Evolutionary conservation across 2,888 invertebrate species (phyloP), one percentile per base, ranked within the genome.

Genomic region (Dasysyrphus tricinctus): DNA sequence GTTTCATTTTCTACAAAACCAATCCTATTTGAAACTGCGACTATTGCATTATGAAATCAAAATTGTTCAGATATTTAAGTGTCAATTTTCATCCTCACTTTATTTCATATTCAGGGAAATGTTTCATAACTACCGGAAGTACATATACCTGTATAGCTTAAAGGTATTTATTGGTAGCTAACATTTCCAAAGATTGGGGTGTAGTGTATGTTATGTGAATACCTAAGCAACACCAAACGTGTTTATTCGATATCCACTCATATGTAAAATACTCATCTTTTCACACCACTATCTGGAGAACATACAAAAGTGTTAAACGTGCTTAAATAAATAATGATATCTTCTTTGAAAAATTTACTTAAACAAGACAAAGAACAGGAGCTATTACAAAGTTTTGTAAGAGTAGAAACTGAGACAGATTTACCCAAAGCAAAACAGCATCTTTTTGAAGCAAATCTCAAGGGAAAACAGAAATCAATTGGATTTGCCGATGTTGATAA

Each of bases 331-430:
- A 16, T 16, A 80, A 92, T 92, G 92, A 89, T 91, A 5, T 90
- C 93, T 88, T 94, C 93, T 47, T 93, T 94, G 49, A 93, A 93
- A 63, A 94, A 94, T 81, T 95, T 96, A 69, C 92, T 96, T n/a
- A 95, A 95, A 73, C 94, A 95, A 39, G 94, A 95, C 59, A 94
- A 95, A 90, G 95, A 96, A 88, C 95, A 95, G 14, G 97, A 97
- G 90, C 94, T 97, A 89, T 91, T 97, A 19, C 96, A 96, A 93
- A 96, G 96, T 91, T 97, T 96, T 91, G 95, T 96, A 16, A 94
- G 96, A 69, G 94, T 96, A 19, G 96, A 95, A 16, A 85, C 88
- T 0, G 93, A 94, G 37, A 94, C 94, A 57, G 94, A 89, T 0
- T 56, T 59, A 78, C 76, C 63, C 85, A 87, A 59, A 61, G 79